phyloP scores from a whole-genome alignment of 2,888 invertebrate species.

The Drosophila subsilvestris region DNA sequence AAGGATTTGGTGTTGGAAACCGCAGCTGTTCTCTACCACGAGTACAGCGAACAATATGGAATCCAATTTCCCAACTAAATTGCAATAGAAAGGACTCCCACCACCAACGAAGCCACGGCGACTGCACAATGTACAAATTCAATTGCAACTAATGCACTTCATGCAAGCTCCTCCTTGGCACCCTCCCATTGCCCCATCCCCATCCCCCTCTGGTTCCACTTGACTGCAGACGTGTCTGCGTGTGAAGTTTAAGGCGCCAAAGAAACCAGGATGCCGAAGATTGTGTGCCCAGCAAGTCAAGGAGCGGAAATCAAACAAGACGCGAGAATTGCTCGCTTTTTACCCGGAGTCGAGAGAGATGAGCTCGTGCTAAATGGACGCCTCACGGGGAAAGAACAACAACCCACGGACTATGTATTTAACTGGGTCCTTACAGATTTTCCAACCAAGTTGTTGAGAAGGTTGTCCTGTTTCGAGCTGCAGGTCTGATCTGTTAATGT shows the following conservation, averaged over 20 bases:
- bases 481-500: neutral
- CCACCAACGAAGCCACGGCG: slow-evolving; percentile 13
- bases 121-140: slow-evolving; percentile 69
- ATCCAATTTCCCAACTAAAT: slow-evolving; percentile 59
- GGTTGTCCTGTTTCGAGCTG: neutral
- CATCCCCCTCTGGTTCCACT: slow-evolving; percentile 59
- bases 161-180: slow-evolving; percentile 42
- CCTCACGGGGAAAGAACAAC: neutral
- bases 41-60: slow-evolving; percentile 28
- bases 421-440: neutral
- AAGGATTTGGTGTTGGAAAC: slow-evolving; percentile 6
- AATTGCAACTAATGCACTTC: slow-evolving; percentile 81
- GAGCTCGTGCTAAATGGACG: slow-evolving; percentile 5
- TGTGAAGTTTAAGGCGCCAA: slow-evolving; percentile 58
- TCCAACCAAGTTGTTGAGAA: neutral
- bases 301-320: slow-evolving; percentile 74
- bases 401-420: neutral
- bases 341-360: slow-evolving; percentile 27
- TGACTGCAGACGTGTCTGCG: slow-evolving; percentile 72
- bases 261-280: slow-evolving; percentile 41
- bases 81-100: slow-evolving; percentile 64
- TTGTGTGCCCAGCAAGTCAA: slow-evolving; percentile 52
- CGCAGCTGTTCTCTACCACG: slow-evolving; percentile 35
- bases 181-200: slow-evolving; percentile 10
- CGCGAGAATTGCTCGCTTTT: slow-evolving; percentile 41